These are phyloP conservation scores for Drosophila neotestacea DNA, from an alignment of 2,888 invertebrate species.

Conservation along the genomic window DNA sequence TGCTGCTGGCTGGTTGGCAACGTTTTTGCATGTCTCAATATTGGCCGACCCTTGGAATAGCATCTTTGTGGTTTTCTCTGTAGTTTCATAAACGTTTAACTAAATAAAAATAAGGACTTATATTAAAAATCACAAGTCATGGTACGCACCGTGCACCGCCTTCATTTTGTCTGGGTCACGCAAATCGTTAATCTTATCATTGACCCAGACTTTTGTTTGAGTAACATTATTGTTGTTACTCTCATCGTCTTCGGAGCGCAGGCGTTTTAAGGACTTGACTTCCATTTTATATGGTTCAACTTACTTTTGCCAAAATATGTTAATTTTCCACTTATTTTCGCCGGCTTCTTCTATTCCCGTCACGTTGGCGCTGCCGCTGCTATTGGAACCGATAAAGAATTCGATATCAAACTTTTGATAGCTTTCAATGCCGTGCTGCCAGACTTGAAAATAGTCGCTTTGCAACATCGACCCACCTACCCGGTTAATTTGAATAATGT, in stretches of 20 bases:
- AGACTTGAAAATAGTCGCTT: background rate
- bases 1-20: background rate
- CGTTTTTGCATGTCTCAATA: slow-evolving; percentile 11
- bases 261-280: slow-evolving; percentile 48
- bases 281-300: slow-evolving; percentile 29
- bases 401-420: background rate
- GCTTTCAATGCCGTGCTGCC: background rate
- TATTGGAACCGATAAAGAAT: background rate
- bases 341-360: background rate
- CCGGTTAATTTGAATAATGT: background rate
- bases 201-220: slow-evolving; percentile 71
- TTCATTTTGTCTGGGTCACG: slow-evolving; percentile 73
- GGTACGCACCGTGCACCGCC: slow-evolving; percentile 69
- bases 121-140: background rate
- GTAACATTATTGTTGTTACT: slow-evolving; percentile 62
- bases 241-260: slow-evolving; percentile 64
- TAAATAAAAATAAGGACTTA: background rate
- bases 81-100: background rate
- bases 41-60: slow-evolving; percentile 68
- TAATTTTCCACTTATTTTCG: background rate
- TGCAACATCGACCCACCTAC: background rate
- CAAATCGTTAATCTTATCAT: slow-evolving; percentile 65
- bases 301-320: background rate
- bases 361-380: slow-evolving; percentile 4
- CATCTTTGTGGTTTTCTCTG: slow-evolving; percentile 75